Conservation (phyloP, 2,888 invertebrate species). For the Rhagonycha lutea region DNA sequence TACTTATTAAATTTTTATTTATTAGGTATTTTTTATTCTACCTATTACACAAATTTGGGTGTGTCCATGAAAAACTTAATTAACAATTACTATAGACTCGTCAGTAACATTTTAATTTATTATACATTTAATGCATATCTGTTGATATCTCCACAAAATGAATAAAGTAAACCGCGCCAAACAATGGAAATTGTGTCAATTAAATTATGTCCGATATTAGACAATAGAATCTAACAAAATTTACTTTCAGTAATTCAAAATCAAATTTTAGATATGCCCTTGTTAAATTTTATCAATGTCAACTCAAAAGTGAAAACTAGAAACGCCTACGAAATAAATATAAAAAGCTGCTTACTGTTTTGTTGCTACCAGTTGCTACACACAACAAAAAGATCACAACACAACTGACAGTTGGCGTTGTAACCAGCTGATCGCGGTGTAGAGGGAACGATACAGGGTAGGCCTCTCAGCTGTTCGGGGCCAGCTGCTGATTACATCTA, state of each 20-base stretch:
- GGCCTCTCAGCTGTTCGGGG: slow-evolving; percentile 41
- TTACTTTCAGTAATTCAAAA: neutral
- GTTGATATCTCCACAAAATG: neutral
- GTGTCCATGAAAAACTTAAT: neutral
- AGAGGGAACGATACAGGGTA: slow-evolving; percentile 25
- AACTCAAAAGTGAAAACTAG: slow-evolving; percentile 3
- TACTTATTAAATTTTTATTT: neutral
- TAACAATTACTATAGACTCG: neutral
- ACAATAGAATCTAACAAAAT: neutral
- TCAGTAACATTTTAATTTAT: neutral
- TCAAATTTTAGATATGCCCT: slow-evolving; percentile 1
- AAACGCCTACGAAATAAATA: slow-evolving; percentile 8
- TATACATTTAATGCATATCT: neutral
- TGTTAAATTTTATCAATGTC: slow-evolving; percentile 12
- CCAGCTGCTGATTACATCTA: slow-evolving; percentile 38
- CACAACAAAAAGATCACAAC: slow-evolving; percentile 42
- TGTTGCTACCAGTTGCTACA: slow-evolving; percentile 25
- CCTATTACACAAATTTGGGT: neutral
- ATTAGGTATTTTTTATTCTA: too few species aligned
- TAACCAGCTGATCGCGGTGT: slow-evolving; percentile 41
- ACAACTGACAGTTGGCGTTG: slow-evolving; percentile 42
- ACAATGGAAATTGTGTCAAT: neutral
- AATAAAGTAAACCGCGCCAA: neutral
- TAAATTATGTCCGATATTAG: neutral
- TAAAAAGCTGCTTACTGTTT: slow-evolving; percentile 30